Base-by-base conservation (phyloP, 2,797 vertebrate genomes). In the Bradypodion ventrale region DNA sequence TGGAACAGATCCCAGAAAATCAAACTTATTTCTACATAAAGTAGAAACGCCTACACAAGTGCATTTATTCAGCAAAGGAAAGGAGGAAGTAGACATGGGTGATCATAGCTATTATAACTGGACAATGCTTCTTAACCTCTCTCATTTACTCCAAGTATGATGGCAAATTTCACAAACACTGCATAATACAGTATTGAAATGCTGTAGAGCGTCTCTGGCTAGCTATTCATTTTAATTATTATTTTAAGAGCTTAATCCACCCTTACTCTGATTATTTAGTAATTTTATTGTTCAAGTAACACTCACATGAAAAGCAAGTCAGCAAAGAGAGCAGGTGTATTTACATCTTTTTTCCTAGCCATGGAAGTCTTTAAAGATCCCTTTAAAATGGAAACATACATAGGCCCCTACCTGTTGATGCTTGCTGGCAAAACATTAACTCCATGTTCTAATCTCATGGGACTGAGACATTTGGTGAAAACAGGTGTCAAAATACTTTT, bases 161-260 rank as follows among this genome's bases (percentile, higher is more conserved):
- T 40, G 62, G 75, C 73, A 83, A 70, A 76, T 83, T 52, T 70
- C 21, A 52, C 32, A 49, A n/a, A 19, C 25, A 40, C 29, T 75
- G 63, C 40, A 70, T 21, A 80, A 69, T 69, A n/a, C n/a, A n/a
- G n/a, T n/a, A 75, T 29, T 87, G 49, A 78, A 79, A 75, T 80
- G 46, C 52, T 69, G 63, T 77, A 60, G 40, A 83, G 25, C 40
- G 83, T 83, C 70, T 80, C 32, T 27, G 23, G 27, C 63, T 69
- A 21, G 60, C 27, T 75, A 46, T 9, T 52, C 56, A 42, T 13
- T 83, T 27, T 75, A 83, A 75, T 83, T 76, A 63, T 81, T 52
- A 60, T 40, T n/a, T 75, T 80, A 62, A 75, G 78, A 83, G 49
- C n/a, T 79, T 62, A 40, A 69, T 80, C 52, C 32, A 37, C 3